These are phyloP conservation scores for Heliconius sara DNA, from an alignment of 2,888 invertebrate species.

Conservation along the genomic window DNA sequence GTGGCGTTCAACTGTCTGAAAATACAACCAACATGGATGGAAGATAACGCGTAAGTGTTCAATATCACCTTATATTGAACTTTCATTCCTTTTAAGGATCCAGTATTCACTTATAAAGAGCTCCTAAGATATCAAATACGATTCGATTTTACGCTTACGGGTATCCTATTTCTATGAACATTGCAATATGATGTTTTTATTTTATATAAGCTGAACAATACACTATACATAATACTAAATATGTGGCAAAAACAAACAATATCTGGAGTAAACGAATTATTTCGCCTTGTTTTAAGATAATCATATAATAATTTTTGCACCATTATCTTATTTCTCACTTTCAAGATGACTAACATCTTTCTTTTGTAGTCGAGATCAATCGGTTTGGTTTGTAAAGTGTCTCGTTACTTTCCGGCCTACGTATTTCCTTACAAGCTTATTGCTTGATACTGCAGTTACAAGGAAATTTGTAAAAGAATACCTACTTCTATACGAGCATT, in stretches of 20 bases:
- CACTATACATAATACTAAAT: not conserved
- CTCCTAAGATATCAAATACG: not conserved
- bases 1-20: slow-evolving; percentile 88
- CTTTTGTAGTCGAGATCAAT: slow-evolving; percentile 46
- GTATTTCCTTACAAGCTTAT: slow-evolving; percentile 49
- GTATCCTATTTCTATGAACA: not conserved
- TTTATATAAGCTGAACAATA: not conserved
- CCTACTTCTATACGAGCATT: slow-evolving; percentile 8
- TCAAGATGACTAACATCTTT: slow-evolving; percentile 45
- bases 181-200: not conserved
- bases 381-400: slow-evolving; percentile 45
- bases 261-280: not conserved
- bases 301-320: slow-evolving; percentile 21
- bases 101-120: slow-evolving; percentile 4
- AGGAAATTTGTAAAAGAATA: slow-evolving; percentile 30
- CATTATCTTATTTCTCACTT: slow-evolving; percentile 44
- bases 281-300: not conserved
- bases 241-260: not conserved
- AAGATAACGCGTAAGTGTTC: slow-evolving; percentile 78
- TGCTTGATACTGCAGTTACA: slow-evolving; percentile 29
- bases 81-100: not conserved
- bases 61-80: slow-evolving; percentile 24
- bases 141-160: not conserved
- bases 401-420: slow-evolving; percentile 48
- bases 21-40: slow-evolving; percentile 94